phyloP scores from a whole-genome alignment of 2,113 vertebrate species.

The Atherinomorus stipes region DNA sequence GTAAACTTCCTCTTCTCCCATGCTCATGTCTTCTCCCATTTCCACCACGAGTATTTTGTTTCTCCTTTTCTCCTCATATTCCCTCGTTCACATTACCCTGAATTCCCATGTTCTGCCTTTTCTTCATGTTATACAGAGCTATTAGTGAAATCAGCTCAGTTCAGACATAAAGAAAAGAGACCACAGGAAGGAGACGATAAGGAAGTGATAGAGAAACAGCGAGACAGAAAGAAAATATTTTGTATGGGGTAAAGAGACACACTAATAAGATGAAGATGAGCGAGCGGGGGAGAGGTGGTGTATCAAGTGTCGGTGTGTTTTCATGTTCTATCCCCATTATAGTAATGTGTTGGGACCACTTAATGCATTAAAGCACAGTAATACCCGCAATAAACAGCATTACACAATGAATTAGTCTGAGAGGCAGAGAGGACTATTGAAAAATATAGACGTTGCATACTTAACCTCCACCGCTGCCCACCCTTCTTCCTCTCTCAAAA shows the following conservation, averaged over 20 bases:
- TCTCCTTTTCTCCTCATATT: conserved; percentile 20
- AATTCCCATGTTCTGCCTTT: conserved; percentile 82
- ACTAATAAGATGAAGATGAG: conserved; percentile 52
- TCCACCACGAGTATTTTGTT: background rate
- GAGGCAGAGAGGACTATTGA: conserved; percentile 57
- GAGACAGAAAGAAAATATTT: conserved; percentile 49
- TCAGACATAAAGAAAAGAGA: conserved; percentile 62
- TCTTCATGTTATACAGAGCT: conserved; percentile 84
- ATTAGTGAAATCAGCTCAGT: conserved; percentile 89
- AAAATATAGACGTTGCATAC: conserved; percentile 64
- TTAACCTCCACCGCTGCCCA: conserved; percentile 47
- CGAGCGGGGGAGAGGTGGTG: conserved; percentile 43
- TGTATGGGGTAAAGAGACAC: conserved; percentile 37
- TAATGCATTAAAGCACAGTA: conserved; percentile 79
- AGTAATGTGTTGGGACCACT: conserved; percentile 89
- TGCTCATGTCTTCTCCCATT: background rate
- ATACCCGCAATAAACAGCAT: conserved; percentile 81
- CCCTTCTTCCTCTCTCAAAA: conserved; percentile 50
- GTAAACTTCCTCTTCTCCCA: conserved; percentile 11
- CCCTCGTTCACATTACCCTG: conserved; percentile 83
- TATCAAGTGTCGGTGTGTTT: conserved; percentile 89
- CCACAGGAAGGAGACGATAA: conserved; percentile 41
- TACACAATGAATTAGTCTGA: conserved; percentile 78
- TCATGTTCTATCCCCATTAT: conserved; percentile 87
- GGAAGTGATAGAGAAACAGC: conserved; percentile 67